A percentile compares a stretch with the other conserved stretches of the same genome.
phyloP scores from a whole-genome alignment of 2,113 vertebrate genomes.

The Notiomystis cincta region DNA sequence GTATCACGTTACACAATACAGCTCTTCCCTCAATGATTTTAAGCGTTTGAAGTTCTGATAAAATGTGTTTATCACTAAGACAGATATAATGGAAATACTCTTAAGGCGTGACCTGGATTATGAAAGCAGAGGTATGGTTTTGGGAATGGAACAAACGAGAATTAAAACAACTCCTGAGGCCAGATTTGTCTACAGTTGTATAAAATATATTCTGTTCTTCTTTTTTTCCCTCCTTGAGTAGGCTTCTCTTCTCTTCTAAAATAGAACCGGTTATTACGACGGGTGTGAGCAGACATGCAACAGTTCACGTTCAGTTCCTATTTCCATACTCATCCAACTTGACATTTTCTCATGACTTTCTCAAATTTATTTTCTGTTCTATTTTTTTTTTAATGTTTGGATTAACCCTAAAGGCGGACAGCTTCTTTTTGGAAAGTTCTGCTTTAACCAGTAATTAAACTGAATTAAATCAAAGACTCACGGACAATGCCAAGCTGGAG shows the following conservation, averaged over 20 bases:
- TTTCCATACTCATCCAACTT: conserved; percentile 49
- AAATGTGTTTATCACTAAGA: conserved; percentile 64
- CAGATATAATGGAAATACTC: conserved; percentile 66
- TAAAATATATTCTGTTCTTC: conserved; percentile 52
- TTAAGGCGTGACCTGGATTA: conserved; percentile 68
- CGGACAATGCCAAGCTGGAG: background rate
- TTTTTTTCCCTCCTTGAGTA: conserved; percentile 55
- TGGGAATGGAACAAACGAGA: conserved; percentile 67
- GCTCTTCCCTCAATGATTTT: conserved; percentile 65
- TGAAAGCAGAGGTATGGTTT: conserved; percentile 66
- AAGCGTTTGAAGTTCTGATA: conserved; percentile 69
- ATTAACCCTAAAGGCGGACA: background rate
- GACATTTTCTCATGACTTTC: conserved; percentile 57
- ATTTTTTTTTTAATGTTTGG: background rate
- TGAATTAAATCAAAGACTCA: background rate
- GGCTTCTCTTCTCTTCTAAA: conserved; percentile 59
- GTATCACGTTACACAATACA: conserved; percentile 72
- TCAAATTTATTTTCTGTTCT: background rate
- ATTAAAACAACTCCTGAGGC: conserved; percentile 69
- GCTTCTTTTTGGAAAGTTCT: background rate
- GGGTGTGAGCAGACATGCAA: conserved; percentile 51
- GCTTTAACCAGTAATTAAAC: background rate
- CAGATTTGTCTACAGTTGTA: conserved; percentile 58
- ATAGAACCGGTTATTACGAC: conserved; percentile 55
- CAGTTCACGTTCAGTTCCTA: conserved; percentile 60